Conservation (phyloP, 2,797 vertebrate species). For the Remorina albescens region DNA sequence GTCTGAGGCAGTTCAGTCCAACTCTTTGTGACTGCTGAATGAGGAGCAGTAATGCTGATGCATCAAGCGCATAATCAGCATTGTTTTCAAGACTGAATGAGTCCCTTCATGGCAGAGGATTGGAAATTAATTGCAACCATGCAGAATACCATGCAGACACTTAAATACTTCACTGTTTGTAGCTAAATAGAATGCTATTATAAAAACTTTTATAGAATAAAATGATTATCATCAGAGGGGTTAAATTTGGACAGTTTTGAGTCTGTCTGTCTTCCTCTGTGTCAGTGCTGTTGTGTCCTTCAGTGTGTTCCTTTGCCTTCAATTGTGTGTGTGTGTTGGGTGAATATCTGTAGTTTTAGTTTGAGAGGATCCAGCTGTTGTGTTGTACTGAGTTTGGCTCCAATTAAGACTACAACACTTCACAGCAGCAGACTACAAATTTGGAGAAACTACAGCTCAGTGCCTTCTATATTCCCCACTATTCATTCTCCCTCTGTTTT, state of each 20-base stretch:
- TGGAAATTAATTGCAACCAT: conserved; percentile 15
- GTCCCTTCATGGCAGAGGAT: background rate
- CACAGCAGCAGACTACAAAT: conserved; percentile 64
- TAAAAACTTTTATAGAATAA: no score
- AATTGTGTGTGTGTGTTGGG: background rate
- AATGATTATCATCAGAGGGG: background rate
- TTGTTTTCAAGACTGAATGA: conserved; percentile 47
- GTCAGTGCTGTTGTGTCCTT: no score
- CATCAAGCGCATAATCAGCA: conserved; percentile 45
- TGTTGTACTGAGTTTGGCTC: conserved; percentile 59
- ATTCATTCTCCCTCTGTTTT: conserved; percentile 36
- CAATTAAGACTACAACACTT: conserved; percentile 71
- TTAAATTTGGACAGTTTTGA: background rate
- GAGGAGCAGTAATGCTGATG: conserved; percentile 49
- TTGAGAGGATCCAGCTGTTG: conserved; percentile 56
- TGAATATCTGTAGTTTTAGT: conserved; percentile 54
- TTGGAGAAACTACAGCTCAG: conserved; percentile 52
- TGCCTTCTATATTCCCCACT: conserved; percentile 19
- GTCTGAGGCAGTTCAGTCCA: conserved; percentile 53
- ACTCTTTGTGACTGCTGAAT: conserved; percentile 59
- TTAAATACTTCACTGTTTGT: background rate
- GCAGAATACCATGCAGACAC: conserved; percentile 6
- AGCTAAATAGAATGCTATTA: conserved; percentile 1
- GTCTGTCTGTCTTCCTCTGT: background rate
- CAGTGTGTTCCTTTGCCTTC: no score